Percentiles rank a stretch among this genome's conserved stretches.
phyloP scores from a whole-genome alignment of 2,888 invertebrate genomes.

The Metopia argyrocephala region DNA sequence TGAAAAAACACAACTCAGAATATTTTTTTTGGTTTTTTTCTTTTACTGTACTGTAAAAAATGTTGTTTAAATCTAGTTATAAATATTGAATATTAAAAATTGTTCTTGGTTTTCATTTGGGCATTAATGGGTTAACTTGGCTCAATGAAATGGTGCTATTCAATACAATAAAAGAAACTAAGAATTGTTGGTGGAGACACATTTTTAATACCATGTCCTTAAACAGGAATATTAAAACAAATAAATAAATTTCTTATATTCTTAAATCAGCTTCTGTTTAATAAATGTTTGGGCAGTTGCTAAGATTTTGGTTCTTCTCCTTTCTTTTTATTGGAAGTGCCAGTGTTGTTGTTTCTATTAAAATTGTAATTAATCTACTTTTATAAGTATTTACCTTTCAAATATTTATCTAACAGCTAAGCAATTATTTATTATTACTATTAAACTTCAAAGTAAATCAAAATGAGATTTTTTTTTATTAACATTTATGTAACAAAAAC shows the following conservation, averaged over 20 bases:
- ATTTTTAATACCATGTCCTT: neutral
- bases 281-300: no score
- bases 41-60: no score
- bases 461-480: constrained; percentile 56
- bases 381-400: constrained; percentile 23
- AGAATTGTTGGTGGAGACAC: neutral
- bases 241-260: neutral
- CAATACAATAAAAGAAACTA: neutral
- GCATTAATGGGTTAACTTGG: neutral
- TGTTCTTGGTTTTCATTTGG: no score
- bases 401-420: constrained; percentile 49
- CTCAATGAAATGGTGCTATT: neutral
- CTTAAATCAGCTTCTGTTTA: no score
- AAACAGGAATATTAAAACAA: neutral
- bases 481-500: neutral
- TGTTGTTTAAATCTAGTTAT: no score
- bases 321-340: neutral
- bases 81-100: no score
- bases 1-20: no score
- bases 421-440: constrained; percentile 49
- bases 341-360: neutral
- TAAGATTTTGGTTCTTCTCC: no score
- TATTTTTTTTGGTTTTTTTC: no score
- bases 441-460: constrained; percentile 71
- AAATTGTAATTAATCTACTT: constrained; percentile 29